These are phyloP conservation scores for Cataglyphis cursor DNA, from an alignment of 2,888 invertebrate genomes.

Conservation along the genomic window DNA sequence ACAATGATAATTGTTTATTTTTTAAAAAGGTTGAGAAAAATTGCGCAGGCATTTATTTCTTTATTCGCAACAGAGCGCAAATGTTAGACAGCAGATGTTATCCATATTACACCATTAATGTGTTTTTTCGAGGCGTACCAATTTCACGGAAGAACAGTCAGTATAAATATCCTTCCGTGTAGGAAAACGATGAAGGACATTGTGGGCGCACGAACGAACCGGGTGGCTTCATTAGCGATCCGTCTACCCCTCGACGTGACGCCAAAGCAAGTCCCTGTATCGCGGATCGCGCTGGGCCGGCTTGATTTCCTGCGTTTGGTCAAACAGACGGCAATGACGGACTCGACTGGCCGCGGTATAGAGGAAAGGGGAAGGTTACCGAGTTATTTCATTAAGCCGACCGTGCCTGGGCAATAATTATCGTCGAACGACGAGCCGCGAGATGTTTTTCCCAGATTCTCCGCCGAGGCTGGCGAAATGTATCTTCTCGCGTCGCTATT, in stretches of 20 bases:
- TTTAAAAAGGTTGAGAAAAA: background rate
- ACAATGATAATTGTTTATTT: background rate
- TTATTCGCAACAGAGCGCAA: background rate
- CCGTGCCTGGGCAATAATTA: conserved; percentile 72
- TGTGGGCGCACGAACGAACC: background rate
- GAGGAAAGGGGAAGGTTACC: conserved; percentile 57
- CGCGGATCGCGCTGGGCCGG: conserved; percentile 69
- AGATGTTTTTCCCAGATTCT: conserved; percentile 64
- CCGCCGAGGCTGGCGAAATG: conserved; percentile 37
- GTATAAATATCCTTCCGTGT: conserved; percentile 32
- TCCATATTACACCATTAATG: background rate
- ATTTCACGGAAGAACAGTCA: conserved; percentile 46
- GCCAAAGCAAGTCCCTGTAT: conserved; percentile 67
- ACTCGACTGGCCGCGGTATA: conserved; percentile 59
- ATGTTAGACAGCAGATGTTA: conserved; percentile 19
- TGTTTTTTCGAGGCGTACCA: conserved; percentile 37
- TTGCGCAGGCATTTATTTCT: background rate
- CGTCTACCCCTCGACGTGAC: conserved; percentile 64
- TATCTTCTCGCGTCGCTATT: conserved; percentile 50
- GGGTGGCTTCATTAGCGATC: conserved; percentile 80
- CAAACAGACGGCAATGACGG: conserved; percentile 80
- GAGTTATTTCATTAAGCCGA: conserved; percentile 77
- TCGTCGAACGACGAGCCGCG: conserved; percentile 55
- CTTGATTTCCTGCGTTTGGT: conserved; percentile 80
- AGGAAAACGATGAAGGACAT: conserved; percentile 44